phyloP scores from a whole-genome alignment of 2,113 vertebrate genomes.

The Xenotilapia longispinis region DNA sequence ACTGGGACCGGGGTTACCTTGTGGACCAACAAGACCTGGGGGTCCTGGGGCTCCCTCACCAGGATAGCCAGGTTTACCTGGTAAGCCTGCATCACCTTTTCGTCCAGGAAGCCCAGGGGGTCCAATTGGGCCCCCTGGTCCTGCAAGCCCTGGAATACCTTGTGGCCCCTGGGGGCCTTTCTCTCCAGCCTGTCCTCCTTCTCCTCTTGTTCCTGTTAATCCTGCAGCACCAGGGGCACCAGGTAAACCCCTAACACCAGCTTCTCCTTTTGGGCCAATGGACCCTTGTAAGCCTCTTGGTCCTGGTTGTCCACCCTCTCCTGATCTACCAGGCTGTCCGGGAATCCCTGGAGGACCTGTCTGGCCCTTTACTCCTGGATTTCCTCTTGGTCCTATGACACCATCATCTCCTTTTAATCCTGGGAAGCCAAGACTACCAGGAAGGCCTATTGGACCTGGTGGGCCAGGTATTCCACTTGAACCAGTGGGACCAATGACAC shows the following conservation, averaged over 20 bases:
- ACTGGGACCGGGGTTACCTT: slow-evolving; percentile 61
- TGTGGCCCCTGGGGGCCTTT: slow-evolving; percentile 64
- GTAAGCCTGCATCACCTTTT: slow-evolving; percentile 61
- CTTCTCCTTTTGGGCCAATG: slow-evolving; percentile 84
- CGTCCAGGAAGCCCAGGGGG: slow-evolving; percentile 66
- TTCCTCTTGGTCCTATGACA: slow-evolving; percentile 74
- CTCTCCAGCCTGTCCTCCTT: slow-evolving; percentile 51
- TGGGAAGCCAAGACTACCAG: slow-evolving; percentile 81
- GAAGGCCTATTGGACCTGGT: slow-evolving; percentile 82
- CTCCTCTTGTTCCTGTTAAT: slow-evolving; percentile 77
- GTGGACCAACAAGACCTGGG: slow-evolving; percentile 79
- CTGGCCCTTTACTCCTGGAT: slow-evolving; percentile 80
- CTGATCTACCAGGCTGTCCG: slow-evolving; percentile 81
- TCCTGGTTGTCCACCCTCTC: slow-evolving; percentile 81
- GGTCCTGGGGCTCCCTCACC: slow-evolving; percentile 80
- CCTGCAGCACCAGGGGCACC: slow-evolving; percentile 79
- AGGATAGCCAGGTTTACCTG: slow-evolving; percentile 80
- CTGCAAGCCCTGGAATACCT: slow-evolving; percentile 69
- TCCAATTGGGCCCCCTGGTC: slow-evolving; percentile 70
- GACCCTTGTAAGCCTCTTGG: slow-evolving; percentile 84
- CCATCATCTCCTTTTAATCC: slow-evolving; percentile 88
- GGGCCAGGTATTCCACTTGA: slow-evolving; percentile 81
- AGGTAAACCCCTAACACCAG: slow-evolving; percentile 78
- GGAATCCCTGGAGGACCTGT: slow-evolving; percentile 81
- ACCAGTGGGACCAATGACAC: slow-evolving; percentile 79